Evolutionary conservation across 2,113 vertebrate species (phyloP).

Genomic region (Malurus alboscapulatus): DNA sequence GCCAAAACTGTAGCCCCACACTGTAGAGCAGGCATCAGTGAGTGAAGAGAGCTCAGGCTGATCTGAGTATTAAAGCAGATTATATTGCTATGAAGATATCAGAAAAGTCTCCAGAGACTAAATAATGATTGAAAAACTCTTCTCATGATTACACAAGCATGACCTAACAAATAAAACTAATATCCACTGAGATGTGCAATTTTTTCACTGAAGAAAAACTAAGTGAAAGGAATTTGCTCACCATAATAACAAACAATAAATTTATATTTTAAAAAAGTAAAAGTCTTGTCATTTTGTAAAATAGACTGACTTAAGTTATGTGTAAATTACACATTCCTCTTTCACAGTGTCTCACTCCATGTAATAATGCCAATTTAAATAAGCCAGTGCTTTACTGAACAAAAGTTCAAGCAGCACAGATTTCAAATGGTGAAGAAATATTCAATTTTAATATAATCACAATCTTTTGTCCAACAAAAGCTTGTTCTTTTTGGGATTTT

Average conservation of each 20-base stretch:
- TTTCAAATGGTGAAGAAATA: conserved; percentile 45
- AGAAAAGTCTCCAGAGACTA: not conserved
- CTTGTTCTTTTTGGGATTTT: conserved; percentile 32
- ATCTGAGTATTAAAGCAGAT: not conserved
- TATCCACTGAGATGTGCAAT: not conserved
- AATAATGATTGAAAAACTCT: not conserved
- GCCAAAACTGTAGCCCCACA: not conserved
- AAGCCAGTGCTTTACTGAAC: conserved; percentile 12
- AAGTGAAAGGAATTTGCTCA: not conserved
- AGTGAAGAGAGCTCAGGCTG: not conserved
- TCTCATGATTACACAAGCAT: not conserved
- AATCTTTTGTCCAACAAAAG: conserved; percentile 47
- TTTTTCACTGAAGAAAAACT: not conserved
- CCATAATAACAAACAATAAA: not conserved
- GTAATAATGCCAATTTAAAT: conserved; percentile 36
- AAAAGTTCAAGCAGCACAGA: conserved; percentile 24
- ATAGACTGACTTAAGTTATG: conserved; percentile 25
- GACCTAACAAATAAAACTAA: not conserved
- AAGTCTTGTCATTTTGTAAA: not conserved
- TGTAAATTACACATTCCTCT: conserved; percentile 36
- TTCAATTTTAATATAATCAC: conserved; percentile 54
- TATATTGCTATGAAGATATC: not conserved
- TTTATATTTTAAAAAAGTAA: not conserved
- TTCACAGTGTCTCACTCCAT: conserved; percentile 27
- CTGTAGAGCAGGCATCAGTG: not conserved